Conservation (phyloP, 2,113 vertebrate species). For the Sturnira hondurensis region DNA sequence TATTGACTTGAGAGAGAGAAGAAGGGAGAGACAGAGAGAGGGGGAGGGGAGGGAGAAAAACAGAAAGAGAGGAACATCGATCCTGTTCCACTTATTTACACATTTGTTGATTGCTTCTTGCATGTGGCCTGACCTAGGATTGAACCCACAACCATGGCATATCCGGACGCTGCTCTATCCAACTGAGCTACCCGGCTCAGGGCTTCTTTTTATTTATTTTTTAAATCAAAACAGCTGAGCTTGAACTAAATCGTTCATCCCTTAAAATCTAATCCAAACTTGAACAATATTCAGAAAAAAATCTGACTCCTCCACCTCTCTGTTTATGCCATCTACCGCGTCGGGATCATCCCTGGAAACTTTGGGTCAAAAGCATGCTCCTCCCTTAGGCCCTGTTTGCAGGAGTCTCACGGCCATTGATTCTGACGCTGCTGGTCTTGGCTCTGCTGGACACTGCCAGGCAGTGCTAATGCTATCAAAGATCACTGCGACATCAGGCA, state of each 20-base stretch:
- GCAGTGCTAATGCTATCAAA: slow-evolving; percentile 57
- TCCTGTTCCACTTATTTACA: too few relatives aligned
- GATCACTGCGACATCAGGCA: slow-evolving; percentile 49
- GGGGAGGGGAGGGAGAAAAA: too few relatives aligned
- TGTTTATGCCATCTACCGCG: not conserved
- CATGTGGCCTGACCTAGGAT: too few relatives aligned
- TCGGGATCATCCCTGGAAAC: slow-evolving; percentile 41
- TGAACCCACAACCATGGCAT: too few relatives aligned
- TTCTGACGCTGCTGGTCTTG: slow-evolving; percentile 72
- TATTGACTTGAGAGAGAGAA: too few relatives aligned
- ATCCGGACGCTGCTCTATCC: too few relatives aligned
- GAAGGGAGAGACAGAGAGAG: too few relatives aligned
- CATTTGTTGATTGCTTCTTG: too few relatives aligned
- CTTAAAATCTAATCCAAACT: not conserved
- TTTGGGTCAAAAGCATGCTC: not conserved
- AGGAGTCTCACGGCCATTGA: slow-evolving; percentile 66
- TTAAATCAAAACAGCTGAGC: not conserved
- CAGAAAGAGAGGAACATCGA: too few relatives aligned
- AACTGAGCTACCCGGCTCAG: too few relatives aligned
- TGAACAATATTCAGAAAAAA: slow-evolving; percentile 34
- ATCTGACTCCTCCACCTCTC: not conserved
- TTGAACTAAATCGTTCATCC: slow-evolving; percentile 13
- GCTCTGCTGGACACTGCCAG: slow-evolving; percentile 69
- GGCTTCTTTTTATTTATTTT: too few relatives aligned
- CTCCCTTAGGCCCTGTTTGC: slow-evolving; percentile 47